Percentiles rank a stretch among this genome's conserved stretches.
These are phyloP conservation scores for Hesperophylax magnus DNA, from an alignment of 1,140 invertebrate genomes.

Conservation along the genomic window DNA sequence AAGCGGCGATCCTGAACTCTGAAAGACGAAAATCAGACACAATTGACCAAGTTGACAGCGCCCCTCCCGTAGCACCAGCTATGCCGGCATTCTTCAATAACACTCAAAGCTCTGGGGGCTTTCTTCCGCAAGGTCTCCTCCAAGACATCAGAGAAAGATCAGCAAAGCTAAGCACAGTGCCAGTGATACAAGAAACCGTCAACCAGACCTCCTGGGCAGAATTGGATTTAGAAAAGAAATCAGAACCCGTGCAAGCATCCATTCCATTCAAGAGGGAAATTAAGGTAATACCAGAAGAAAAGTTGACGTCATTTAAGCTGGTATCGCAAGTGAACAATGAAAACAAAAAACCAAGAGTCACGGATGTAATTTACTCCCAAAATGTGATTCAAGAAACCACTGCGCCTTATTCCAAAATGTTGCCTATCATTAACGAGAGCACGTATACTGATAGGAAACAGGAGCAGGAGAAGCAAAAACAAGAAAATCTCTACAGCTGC, in stretches of 20 bases:
- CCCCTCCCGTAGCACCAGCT: constrained; percentile 44
- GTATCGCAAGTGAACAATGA: constrained; percentile 68
- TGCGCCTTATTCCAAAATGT: constrained; percentile 49
- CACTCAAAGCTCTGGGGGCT: constrained; percentile 59
- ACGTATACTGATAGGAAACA: constrained; percentile 77
- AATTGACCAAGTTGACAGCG: not conserved
- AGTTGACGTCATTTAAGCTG: constrained; percentile 69
- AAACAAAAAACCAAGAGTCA: constrained; percentile 61
- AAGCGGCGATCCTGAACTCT: constrained; percentile 27
- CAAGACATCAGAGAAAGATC: constrained; percentile 75
- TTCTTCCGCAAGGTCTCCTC: constrained; percentile 73
- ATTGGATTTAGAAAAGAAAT: constrained; percentile 37
- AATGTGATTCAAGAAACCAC: constrained; percentile 57
- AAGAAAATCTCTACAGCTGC: constrained; percentile 68
- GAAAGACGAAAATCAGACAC: constrained; percentile 5
- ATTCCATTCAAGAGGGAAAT: constrained; percentile 47
- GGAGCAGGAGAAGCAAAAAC: constrained; percentile 69
- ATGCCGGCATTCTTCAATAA: constrained; percentile 47
- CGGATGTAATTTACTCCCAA: constrained; percentile 50
- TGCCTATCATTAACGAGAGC: constrained; percentile 74
- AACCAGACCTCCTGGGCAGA: constrained; percentile 54
- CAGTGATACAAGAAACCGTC: constrained; percentile 19
- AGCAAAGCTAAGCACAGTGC: constrained; percentile 63
- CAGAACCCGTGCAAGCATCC: not conserved
- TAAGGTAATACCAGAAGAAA: constrained; percentile 51